Base-by-base conservation (phyloP, 1,140 invertebrate species). In the Olivierus martensii region DNA sequence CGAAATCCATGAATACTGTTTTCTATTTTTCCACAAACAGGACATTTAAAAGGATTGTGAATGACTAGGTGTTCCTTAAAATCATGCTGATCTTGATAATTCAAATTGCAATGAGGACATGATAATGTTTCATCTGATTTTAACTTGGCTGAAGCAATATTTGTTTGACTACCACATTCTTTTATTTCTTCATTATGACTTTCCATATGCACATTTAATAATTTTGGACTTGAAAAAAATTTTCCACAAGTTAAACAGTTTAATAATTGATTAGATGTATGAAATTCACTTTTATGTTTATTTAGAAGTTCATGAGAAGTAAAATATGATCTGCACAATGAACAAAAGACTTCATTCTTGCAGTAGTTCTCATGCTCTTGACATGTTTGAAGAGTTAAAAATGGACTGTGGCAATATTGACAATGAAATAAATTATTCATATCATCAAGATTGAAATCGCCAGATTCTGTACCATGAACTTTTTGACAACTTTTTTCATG, bases 401-500 rank as follows among this genome's bases (percentile, higher is more conserved):
- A 49, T 17, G 34, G 17, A 49, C 47, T 17, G 14, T 49, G 22
- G 17, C 47, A 49, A 28, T 28, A 28, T 9, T 28, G 28, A 28
- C 28, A 28, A 28, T 28, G 28, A 28, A 28, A 28, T 28, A 28
- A 28, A 28, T 28, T 28, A 28, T 28, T 28, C 28, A 28, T 28
- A 28, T 28, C 9, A 28, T 28, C 28, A 9, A 28, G 28, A 9
- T 28, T 28, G 28, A 28, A 28, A 9, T 28, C 28, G 4, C 28
- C 28, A 2, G 28, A 28, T 18, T 41, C 39, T 3, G 39, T 15
- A 11, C 39, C 17, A 5, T 46, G 45, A 5, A 46, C 45, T 46
- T 46, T 46, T 6, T 15, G 45, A 15, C 45, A 46, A 36, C 45
- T 46, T 36, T 46, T 46, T 14, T 46, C 45, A 21, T 46, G 45